Evolutionary conservation across 2,888 invertebrate genomes (phyloP).

Genomic region (Sussaba pulchella): DNA sequence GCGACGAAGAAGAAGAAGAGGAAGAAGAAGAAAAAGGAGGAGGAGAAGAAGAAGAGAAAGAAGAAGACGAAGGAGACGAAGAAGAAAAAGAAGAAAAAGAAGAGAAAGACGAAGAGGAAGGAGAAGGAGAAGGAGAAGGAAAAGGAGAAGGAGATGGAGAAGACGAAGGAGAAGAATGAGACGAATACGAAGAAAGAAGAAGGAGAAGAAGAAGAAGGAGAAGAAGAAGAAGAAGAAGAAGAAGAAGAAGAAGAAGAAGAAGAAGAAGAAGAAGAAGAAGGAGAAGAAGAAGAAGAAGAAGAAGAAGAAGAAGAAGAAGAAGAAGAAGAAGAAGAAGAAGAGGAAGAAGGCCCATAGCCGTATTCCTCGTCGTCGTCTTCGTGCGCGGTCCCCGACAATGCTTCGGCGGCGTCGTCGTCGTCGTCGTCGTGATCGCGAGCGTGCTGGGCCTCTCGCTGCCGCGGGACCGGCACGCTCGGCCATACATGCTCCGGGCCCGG

Average conservation of each 20-base stretch:
- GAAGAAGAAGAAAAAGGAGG: too few relatives aligned
- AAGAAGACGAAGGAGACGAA: too few relatives aligned
- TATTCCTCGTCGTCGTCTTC: constrained; percentile 17
- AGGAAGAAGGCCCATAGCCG: too few relatives aligned
- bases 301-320: constrained; percentile 36
- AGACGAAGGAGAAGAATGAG: too few relatives aligned
- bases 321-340: constrained; percentile 37
- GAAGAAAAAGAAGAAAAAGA: constrained; percentile 38
- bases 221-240: constrained; percentile 33
- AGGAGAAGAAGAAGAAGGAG: constrained; percentile 32
- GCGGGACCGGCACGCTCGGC: constrained; percentile 54
- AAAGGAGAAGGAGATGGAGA: constrained; percentile 28
- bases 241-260: constrained; percentile 36
- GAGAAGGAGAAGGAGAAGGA: constrained; percentile 39
- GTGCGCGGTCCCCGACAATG: constrained; percentile 56
- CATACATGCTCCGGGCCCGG: constrained; percentile 53
- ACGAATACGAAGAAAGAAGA: constrained; percentile 38
- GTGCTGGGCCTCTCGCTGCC: constrained; percentile 32
- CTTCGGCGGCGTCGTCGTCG: constrained; percentile 24
- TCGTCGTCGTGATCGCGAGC: constrained; percentile 55
- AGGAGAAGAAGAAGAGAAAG: too few relatives aligned
- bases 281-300: constrained; percentile 32
- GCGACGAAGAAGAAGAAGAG: constrained; percentile 38
- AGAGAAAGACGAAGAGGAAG: constrained; percentile 29
- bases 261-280: constrained; percentile 34